These are phyloP conservation scores for Gouania willdenowi DNA, from an alignment of 2,797 vertebrate species.

Conservation along the genomic window DNA sequence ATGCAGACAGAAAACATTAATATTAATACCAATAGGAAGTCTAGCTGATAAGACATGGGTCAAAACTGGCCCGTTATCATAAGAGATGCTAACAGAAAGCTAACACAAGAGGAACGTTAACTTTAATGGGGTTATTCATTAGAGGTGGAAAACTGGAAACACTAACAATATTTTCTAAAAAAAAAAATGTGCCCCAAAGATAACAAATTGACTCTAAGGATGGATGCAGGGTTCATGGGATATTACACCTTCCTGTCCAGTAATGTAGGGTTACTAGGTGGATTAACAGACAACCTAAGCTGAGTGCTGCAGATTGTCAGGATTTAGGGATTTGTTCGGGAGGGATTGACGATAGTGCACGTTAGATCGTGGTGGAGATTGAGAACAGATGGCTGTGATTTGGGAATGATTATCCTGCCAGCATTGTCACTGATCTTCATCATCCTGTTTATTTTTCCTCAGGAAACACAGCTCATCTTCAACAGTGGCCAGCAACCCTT, in stretches of 20 bases:
- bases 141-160: too few species aligned
- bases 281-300: conserved; percentile 65
- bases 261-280: conserved; percentile 60
- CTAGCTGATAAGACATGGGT: too few species aligned
- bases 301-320: conserved; percentile 70
- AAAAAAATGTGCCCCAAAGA: too few species aligned
- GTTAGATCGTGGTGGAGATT: conserved; percentile 72
- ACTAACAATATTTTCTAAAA: too few species aligned
- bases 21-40: too few species aligned
- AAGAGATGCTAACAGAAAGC: too few species aligned
- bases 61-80: too few species aligned
- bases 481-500: conserved; percentile 55
- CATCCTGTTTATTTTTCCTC: conserved; percentile 77
- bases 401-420: conserved; percentile 71
- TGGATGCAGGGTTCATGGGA: conserved; percentile 23
- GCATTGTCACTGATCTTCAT: conserved; percentile 76
- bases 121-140: too few species aligned
- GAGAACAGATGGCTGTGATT: conserved; percentile 78
- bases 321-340: conserved; percentile 80
- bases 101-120: too few species aligned
- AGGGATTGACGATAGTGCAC: conserved; percentile 64
- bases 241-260: conserved; percentile 56
- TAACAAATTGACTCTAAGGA: conserved; percentile 28
- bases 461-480: conserved; percentile 67
- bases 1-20: too few species aligned